These are phyloP conservation scores for Illadopsis cleaveri DNA, from an alignment of 2,113 vertebrate species.

Conservation along the genomic window DNA sequence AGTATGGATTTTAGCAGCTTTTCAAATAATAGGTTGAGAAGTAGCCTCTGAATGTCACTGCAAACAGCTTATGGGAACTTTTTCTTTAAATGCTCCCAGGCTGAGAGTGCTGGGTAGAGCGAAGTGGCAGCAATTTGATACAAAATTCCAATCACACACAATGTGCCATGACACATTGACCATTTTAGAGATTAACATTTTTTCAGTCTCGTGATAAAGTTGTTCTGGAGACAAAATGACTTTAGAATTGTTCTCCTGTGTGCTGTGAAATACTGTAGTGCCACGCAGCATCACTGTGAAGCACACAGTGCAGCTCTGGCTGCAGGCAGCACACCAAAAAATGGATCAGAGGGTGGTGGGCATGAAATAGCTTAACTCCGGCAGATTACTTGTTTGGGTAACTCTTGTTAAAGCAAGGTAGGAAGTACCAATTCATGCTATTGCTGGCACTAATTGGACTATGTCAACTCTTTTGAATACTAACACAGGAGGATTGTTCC, in stretches of 20 bases:
- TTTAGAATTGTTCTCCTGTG: neutral
- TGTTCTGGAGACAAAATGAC: constrained; percentile 5
- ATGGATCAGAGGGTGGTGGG: neutral
- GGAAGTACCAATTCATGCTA: neutral
- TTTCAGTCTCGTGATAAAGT: constrained; percentile 31
- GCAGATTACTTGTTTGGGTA: neutral
- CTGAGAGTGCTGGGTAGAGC: neutral
- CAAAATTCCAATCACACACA: neutral
- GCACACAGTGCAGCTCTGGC: neutral
- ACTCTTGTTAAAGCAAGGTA: neutral
- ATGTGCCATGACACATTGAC: neutral
- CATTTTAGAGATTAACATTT: constrained; percentile 48
- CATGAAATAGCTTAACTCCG: neutral
- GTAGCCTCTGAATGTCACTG: neutral
- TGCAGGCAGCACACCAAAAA: neutral
- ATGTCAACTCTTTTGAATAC: neutral
- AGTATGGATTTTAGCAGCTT: neutral
- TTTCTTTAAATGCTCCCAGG: neutral
- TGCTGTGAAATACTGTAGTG: neutral
- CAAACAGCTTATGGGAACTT: neutral
- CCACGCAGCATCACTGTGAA: neutral
- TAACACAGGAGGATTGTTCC: neutral
- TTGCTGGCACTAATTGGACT: neutral
- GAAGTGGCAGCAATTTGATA: neutral
- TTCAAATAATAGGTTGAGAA: neutral